Percentiles rank a stretch among this genome's conserved stretches.
phyloP scores from a whole-genome alignment of 2,113 vertebrate species.

The Platanista minor region DNA sequence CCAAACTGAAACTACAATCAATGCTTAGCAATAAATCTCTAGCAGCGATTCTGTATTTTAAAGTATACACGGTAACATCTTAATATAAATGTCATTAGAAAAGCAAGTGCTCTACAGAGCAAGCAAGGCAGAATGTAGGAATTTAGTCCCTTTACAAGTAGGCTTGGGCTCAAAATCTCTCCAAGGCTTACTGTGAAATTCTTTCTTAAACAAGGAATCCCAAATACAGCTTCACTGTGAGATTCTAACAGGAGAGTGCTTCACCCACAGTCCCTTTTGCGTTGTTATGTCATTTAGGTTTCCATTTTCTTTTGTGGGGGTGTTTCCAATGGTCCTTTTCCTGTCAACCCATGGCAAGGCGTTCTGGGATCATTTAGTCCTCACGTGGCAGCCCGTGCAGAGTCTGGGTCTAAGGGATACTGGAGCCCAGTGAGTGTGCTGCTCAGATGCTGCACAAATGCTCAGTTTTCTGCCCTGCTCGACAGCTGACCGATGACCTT shows the following conservation, averaged over 20 bases:
- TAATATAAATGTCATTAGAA: not conserved
- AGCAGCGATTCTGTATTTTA: not conserved
- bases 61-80: not conserved
- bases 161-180: not conserved
- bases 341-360: not conserved
- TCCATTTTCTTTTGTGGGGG: not conserved
- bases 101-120: not conserved
- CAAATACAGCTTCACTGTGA: not conserved
- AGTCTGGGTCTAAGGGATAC: not conserved
- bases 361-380: not conserved
- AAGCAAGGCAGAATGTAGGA: not conserved
- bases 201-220: not conserved
- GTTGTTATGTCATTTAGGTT: not conserved
- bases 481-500: not conserved
- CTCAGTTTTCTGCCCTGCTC: not conserved
- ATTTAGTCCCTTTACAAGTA: not conserved
- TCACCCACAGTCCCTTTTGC: not conserved
- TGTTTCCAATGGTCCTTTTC: not conserved
- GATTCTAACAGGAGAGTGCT: not conserved
- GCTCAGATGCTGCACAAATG: not conserved
- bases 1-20: conserved; percentile 1
- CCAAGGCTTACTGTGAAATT: not conserved
- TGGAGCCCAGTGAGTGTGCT: not conserved
- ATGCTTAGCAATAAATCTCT: not conserved
- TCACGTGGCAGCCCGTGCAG: too few species aligned